Percentiles rank a stretch among this genome's conserved stretches.
Conservation (phyloP, 2,888 invertebrate genomes). For the Drosophila koepferae region DNA sequence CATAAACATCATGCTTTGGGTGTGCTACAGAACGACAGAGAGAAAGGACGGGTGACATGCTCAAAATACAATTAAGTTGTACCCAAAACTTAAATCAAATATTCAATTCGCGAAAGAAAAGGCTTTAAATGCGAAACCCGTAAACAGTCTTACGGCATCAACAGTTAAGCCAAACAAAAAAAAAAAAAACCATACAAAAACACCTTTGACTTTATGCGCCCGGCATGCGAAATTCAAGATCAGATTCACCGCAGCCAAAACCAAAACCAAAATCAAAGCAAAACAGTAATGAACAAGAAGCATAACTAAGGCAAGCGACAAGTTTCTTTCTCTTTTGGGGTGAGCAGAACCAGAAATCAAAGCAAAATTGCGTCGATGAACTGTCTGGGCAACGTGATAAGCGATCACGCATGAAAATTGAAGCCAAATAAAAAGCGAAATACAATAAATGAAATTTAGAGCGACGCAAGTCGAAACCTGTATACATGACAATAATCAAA, state of each 20-base stretch:
- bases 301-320: constrained; percentile 27
- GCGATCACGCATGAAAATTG: constrained; percentile 49
- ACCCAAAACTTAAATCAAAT: constrained; percentile 34
- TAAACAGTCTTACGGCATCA: constrained; percentile 34
- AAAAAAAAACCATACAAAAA: constrained; percentile 30
- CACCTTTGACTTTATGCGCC: constrained; percentile 54
- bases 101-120: constrained; percentile 45
- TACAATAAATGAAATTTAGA: constrained; percentile 17
- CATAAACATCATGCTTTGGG: constrained; percentile 56
- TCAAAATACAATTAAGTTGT: constrained; percentile 10
- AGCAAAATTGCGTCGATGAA: constrained; percentile 25
- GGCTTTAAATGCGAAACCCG: constrained; percentile 28
- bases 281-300: constrained; percentile 14
- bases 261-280: constrained; percentile 7
- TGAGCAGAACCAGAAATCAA: constrained; percentile 32
- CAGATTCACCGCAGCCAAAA: constrained; percentile 41
- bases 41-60: constrained; percentile 6
- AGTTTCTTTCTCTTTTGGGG: constrained; percentile 7
- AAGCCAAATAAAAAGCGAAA: constrained; percentile 20
- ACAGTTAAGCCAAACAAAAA: constrained; percentile 25
- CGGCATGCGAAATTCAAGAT: constrained; percentile 77
- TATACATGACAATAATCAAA: constrained; percentile 4
- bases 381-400: constrained; percentile 38
- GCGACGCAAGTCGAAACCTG: constrained; percentile 9
- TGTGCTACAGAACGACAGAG: constrained; percentile 19